Evolutionary conservation across 2,888 invertebrate species (phyloP), one percentile per base, ranked within the genome.

Genomic region (Amiota communis): DNA sequence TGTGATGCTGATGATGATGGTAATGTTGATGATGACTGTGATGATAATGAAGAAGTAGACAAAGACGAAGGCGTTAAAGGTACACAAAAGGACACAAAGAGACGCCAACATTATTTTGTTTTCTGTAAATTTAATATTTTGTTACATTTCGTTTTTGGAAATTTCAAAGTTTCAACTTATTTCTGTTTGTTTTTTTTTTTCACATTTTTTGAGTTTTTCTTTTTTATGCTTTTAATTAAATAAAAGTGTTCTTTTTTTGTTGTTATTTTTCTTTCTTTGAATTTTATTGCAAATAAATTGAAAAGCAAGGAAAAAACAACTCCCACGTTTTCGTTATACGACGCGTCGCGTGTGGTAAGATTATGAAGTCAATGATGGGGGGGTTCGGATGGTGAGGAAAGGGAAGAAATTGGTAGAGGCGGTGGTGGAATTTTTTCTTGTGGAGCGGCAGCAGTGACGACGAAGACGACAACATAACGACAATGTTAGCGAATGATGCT

Each of bases 381-480:
- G n/a, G 64, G 36, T 23, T 23, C n/a, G n/a, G 23, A 23, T 23
- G 23, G 23, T 2, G 23, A 23, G 23, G 3, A 23, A 6, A 6
- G 36, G 36, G 36, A 2, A 3, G 3, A 36, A 36, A 6, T 36
- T 48, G 13, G 67, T 61, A 67, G 73, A 67, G 73, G 23, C 59
- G 73, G 79, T 75, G 73, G 75, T 79, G 78, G 80, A 79, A 75
- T 73, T 73, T 75, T 72, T 71, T 70, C 72, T 73, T 74, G 72
- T 61, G n/a, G n/a, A n/a, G 59, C 59, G 15, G 59, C 59, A 20
- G 59, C 17, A 11, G 57, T 51, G 64, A 15, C 46, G 63, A 12
- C 46, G 59, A 17, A 17, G 11, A 47, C 46, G 64, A 61, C n/a
- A 51, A n/a, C 10, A 12, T n/a, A 1, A 47, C 46, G 64, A 61